These are phyloP conservation scores for Caerostris darwini DNA, from an alignment of 1,140 invertebrate genomes.

Conservation along the genomic window DNA sequence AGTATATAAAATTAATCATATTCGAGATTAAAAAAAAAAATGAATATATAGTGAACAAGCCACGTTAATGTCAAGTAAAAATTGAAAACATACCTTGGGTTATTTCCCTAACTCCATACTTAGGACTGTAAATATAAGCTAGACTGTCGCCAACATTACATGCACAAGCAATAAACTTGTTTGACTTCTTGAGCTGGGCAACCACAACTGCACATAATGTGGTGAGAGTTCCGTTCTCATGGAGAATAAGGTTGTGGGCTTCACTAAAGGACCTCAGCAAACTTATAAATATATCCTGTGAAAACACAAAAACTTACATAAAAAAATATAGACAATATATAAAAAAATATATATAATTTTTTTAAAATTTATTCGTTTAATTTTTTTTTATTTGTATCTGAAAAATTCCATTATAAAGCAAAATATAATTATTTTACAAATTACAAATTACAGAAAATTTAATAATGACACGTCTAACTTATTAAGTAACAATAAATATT, in stretches of 20 bases:
- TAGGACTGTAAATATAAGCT: constrained; percentile 92
- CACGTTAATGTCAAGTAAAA: no score
- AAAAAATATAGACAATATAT: not conserved
- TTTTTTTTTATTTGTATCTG: not conserved
- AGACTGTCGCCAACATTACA: constrained; percentile 96
- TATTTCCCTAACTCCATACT: constrained; percentile 88
- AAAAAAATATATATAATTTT: not conserved
- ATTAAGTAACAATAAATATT: not conserved
- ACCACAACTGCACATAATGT: constrained; percentile 91
- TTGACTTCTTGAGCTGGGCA: constrained; percentile 84
- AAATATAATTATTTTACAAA: not conserved
- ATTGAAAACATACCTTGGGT: constrained; percentile 85
- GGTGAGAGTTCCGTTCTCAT: constrained; percentile 92
- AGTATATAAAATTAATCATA: no score
- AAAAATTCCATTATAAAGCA: not conserved
- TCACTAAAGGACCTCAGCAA: constrained; percentile 92
- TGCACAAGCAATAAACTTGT: constrained; percentile 90
- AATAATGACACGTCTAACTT: not conserved
- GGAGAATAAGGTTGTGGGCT: constrained; percentile 92
- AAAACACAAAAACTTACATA: not conserved
- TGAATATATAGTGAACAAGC: no score
- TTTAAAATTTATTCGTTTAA: not conserved
- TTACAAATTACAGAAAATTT: not conserved
- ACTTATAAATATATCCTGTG: constrained; percentile 90
- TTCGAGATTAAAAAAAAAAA: no score